Base-by-base conservation (phyloP, 2,797 vertebrate genomes). In the Pterois miles region DNA sequence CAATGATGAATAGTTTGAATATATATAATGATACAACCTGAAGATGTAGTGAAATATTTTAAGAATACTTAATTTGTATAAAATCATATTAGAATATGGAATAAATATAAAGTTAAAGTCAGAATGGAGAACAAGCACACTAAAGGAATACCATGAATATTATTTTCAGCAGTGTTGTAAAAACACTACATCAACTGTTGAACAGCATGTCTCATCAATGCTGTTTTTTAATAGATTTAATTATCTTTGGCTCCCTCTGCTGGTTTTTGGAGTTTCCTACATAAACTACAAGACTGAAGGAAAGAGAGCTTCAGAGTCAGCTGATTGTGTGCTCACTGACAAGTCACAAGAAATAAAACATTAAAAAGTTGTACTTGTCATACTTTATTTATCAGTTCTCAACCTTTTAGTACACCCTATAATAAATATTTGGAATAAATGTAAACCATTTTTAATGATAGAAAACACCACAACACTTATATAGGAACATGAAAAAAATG, bases 161-260 rank as follows among this genome's bases (percentile, higher is more conserved):
- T 0, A 58, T n/a, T 38, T 50, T n/a, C 20, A 11, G 25, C 4
- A 63, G 0, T 48, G 12, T 25, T 31, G 23, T 5, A 43, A 46
- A 33, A 54, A 63, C 48, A 40, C 27, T 8, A 31, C 1, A 31
- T 14, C 14, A 48, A 22, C 36, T n/a, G 7, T 56, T 57, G 23
- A 46, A 46, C 40, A 43, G 0, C 40, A 43, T 18, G 0, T 43
- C 40, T 46, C 18, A 46, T 46, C 0, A n/a, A n/a, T n/a, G n/a
- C n/a, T n/a, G n/a, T n/a, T n/a, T 74, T 68, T 76, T 65, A 48
- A 76, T 59, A 12, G 0, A 72, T 59, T 27, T 11, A 69, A 74
- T 80, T 76, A 76, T 40, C 33, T 89, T 10, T 89, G 75, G 82
- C 58, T 63, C 86, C 91, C 86, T 91, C 93, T 93, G 78, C 71